A percentile compares a stretch with the other conserved stretches of the same genome.
These are phyloP conservation scores for Cinclus cinclus DNA, from an alignment of 2,113 vertebrate genomes.

Conservation along the genomic window DNA sequence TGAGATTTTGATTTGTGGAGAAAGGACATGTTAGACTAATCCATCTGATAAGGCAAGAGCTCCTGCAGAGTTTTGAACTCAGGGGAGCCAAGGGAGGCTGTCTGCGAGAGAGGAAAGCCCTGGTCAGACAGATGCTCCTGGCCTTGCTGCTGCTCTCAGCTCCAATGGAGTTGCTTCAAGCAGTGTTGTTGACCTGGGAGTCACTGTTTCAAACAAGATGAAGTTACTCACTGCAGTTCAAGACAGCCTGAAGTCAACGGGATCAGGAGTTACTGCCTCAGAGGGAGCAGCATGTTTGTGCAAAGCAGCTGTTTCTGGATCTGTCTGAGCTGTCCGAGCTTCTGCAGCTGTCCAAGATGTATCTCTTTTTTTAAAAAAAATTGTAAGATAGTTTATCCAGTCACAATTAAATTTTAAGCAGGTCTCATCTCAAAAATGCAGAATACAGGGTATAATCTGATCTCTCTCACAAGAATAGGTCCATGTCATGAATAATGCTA, in stretches of 20 bases:
- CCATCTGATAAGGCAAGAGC: not conserved
- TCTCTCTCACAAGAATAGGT: not conserved
- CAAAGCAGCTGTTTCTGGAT: not conserved
- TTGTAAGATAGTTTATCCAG: not conserved
- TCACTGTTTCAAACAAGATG: not conserved
- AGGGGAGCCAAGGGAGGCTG: not conserved
- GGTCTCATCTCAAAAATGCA: not conserved
- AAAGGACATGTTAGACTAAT: not conserved
- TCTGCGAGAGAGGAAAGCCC: not conserved
- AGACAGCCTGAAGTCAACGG: not conserved
- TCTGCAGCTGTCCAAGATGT: not conserved
- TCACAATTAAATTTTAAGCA: not conserved
- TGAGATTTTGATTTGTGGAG: not conserved
- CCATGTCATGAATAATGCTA: not conserved
- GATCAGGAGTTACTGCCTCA: not conserved
- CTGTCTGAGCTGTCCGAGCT: fast-evolving
- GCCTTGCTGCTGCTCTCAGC: not conserved
- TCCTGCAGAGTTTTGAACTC: not conserved
- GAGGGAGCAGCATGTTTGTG: not conserved
- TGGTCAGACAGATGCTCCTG: not conserved
- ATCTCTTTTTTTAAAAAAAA: not conserved
- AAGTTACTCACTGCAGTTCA: not conserved
- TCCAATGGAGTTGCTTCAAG: not conserved
- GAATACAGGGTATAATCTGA: not conserved
- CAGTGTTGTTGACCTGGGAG: not conserved